Conservation (phyloP, 2,888 invertebrate genomes). For the Prosapia bicincta region DNA sequence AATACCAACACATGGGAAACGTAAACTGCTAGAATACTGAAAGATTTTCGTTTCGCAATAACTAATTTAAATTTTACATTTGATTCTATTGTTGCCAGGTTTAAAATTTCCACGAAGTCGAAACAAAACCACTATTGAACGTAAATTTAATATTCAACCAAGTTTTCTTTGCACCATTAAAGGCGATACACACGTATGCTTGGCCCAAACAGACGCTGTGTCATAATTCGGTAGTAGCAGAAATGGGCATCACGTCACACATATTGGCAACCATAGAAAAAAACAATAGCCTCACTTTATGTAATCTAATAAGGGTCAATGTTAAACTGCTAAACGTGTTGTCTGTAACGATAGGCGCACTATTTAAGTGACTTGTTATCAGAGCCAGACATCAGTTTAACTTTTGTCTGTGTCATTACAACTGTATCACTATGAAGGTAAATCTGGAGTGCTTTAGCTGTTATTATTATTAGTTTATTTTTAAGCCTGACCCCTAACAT, state of each 20-base stretch:
- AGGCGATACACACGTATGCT: not conserved
- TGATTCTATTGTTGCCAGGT: too few species aligned
- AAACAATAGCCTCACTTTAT: not conserved
- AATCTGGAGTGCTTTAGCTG: not conserved
- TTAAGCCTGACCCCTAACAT: too few species aligned
- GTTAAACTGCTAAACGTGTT: not conserved
- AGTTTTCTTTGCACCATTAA: not conserved
- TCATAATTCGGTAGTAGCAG: not conserved
- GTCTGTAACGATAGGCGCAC: not conserved
- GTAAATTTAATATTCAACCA: not conserved
- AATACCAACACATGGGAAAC: too few species aligned
- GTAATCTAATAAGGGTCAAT: conserved; percentile 2
- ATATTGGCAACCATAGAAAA: not conserved
- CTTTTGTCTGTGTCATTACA: not conserved
- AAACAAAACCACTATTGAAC: not conserved
- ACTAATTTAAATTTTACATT: too few species aligned
- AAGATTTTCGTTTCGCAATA: too few species aligned
- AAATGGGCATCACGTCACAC: not conserved
- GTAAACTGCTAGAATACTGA: too few species aligned
- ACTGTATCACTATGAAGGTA: not conserved
- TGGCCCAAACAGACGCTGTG: not conserved
- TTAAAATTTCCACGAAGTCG: not conserved
- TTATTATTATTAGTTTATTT: not conserved
- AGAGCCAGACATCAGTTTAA: not conserved
- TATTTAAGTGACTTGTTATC: not conserved